Percentiles rank a stretch among this genome's conserved stretches.
Evolutionary conservation across 2,113 vertebrate genomes (phyloP).

Genomic region (Neolamprologus longior): DNA sequence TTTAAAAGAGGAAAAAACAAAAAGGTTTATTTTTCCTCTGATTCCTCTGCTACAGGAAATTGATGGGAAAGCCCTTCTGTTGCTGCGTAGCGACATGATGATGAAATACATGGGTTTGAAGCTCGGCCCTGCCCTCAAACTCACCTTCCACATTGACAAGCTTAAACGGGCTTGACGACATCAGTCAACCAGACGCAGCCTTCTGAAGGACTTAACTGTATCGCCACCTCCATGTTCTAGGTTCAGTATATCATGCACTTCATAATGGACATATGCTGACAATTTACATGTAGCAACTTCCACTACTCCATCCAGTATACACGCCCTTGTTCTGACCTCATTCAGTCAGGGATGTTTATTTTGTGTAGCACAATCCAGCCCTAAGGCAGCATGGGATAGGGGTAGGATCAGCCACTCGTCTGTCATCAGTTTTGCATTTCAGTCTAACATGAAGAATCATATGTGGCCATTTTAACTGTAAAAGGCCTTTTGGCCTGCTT

Average conservation of each 20-base stretch:
- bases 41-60: slow-evolving; percentile 77
- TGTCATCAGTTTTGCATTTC: slow-evolving; percentile 44
- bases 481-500: slow-evolving; percentile 45
- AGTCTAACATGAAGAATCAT: slow-evolving; percentile 38
- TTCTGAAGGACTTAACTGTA: slow-evolving; percentile 32
- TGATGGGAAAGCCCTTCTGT: slow-evolving; percentile 85
- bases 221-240: neutral
- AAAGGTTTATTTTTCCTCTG: neutral
- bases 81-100: slow-evolving; percentile 89
- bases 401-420: slow-evolving; percentile 14
- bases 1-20: neutral
- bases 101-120: slow-evolving; percentile 99
- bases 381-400: slow-evolving; percentile 49
- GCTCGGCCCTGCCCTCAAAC: slow-evolving; percentile 94
- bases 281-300: slow-evolving; percentile 44
- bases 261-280: slow-evolving; percentile 28
- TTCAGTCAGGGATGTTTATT: slow-evolving; percentile 43
- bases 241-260: slow-evolving; percentile 49
- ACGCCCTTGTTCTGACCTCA: slow-evolving; percentile 18
- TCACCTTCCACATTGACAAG: slow-evolving; percentile 95
- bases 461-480: slow-evolving; percentile 38
- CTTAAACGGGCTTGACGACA: slow-evolving; percentile 87
- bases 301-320: slow-evolving; percentile 12
- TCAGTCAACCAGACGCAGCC: neutral
- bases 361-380: slow-evolving; percentile 65